Percentiles rank a stretch among this genome's conserved stretches.
These are phyloP conservation scores for Agrilus biguttatus DNA, from an alignment of 2,888 invertebrate species.

Conservation along the genomic window DNA sequence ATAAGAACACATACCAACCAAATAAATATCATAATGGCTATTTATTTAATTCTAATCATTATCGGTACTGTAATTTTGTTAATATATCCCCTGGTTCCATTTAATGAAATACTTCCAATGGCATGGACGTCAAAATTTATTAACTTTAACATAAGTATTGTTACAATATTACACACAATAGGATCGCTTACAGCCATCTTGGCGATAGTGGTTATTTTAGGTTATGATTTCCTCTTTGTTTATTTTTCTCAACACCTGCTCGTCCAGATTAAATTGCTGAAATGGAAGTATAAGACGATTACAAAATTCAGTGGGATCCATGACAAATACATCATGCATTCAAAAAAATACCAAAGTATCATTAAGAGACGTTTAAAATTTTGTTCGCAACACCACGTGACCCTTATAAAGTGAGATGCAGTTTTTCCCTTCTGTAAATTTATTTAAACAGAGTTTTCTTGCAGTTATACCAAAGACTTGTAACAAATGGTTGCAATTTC, in stretches of 20 bases:
- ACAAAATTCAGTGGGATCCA: slow-evolving; percentile 1
- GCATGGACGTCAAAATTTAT: too few species aligned
- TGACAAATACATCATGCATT: background rate
- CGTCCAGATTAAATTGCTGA: slow-evolving; percentile 6
- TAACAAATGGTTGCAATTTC: too few species aligned
- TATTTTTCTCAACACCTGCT: slow-evolving; percentile 7
- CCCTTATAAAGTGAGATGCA: slow-evolving; percentile 4
- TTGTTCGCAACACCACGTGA: slow-evolving; percentile 6
- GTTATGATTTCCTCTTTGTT: slow-evolving; percentile 5
- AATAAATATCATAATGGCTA: too few species aligned
- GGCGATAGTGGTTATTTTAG: slow-evolving; percentile 2
- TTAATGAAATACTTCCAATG: too few species aligned
- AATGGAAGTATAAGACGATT: slow-evolving; percentile 3
- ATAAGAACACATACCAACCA: background rate
- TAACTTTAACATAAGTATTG: too few species aligned
- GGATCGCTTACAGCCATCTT: slow-evolving; percentile 3
- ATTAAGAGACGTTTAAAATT: slow-evolving; percentile 3
- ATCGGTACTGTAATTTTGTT: too few species aligned
- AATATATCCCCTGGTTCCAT: too few species aligned
- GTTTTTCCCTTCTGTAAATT: too few species aligned
- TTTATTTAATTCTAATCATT: too few species aligned
- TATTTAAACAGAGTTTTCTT: too few species aligned
- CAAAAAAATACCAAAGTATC: slow-evolving; percentile 4
- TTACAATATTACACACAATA: slow-evolving; percentile 1
- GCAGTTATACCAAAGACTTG: too few species aligned